Conservation (phyloP, 2,888 invertebrate species). For the Parochlus steinenii region DNA sequence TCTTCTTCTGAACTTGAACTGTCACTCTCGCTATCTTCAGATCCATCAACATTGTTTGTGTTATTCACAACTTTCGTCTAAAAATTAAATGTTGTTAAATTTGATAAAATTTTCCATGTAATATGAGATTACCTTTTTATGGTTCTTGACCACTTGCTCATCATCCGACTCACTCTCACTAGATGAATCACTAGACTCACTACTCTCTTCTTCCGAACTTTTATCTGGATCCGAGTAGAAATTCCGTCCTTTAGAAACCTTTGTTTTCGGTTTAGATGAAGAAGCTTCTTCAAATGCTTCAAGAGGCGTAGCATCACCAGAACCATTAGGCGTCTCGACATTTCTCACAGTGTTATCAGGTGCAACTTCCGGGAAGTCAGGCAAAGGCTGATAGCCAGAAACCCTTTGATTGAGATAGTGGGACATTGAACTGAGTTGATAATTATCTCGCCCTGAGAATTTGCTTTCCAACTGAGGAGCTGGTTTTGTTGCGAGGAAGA, state of each 20-base stretch:
- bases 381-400: constrained; percentile 76
- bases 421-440: constrained; percentile 86
- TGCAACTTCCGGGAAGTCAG: constrained; percentile 59
- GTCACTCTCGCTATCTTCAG: constrained; percentile 11
- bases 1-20: constrained; percentile 6
- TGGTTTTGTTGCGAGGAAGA: constrained; percentile 85
- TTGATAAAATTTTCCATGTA: background rate
- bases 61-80: constrained; percentile 17
- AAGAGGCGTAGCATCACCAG: constrained; percentile 18
- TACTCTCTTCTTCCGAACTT: constrained; percentile 20
- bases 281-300: constrained; percentile 1
- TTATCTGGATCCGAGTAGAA: too few species aligned
- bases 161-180: constrained; percentile 18
- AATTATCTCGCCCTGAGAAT: constrained; percentile 69
- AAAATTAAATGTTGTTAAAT: background rate
- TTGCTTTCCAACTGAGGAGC: constrained; percentile 80
- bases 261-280: constrained; percentile 8
- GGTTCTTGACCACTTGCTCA: background rate
- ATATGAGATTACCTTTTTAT: background rate
- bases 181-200: constrained; percentile 25
- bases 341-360: constrained; percentile 65
- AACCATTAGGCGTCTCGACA: constrained; percentile 41
- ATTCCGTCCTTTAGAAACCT: constrained; percentile 17
- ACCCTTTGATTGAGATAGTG: constrained; percentile 82
- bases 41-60: constrained; percentile 14